Evolutionary conservation across 2,888 invertebrate genomes (phyloP).

Genomic region (Cryptophagus acutangulus): DNA sequence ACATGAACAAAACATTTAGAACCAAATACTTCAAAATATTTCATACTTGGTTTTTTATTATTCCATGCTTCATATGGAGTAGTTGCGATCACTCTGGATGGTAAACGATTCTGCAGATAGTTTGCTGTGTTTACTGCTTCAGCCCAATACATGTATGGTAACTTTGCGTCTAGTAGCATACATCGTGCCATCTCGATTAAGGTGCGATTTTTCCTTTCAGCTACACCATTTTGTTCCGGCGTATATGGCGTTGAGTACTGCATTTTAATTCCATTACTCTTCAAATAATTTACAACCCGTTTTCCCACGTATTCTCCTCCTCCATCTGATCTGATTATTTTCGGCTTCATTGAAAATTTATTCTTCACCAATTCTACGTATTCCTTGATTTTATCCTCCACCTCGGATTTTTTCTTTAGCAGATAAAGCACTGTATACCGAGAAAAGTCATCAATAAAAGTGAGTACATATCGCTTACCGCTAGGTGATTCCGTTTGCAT

Average conservation of each 20-base stretch:
- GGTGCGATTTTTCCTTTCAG: constrained; percentile 7
- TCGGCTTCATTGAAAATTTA: background rate
- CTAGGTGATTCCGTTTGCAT: background rate
- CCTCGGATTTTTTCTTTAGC: background rate
- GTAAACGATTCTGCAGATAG: constrained; percentile 1
- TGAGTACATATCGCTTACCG: background rate
- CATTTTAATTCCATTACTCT: constrained; percentile 7
- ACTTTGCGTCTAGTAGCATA: background rate
- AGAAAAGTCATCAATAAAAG: background rate
- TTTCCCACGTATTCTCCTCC: constrained; percentile 6
- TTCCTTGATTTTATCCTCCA: background rate
- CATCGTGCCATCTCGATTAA: background rate
- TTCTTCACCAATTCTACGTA: background rate
- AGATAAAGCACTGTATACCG: background rate
- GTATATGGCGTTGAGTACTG: constrained; percentile 8
- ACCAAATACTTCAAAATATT: constrained; percentile 2
- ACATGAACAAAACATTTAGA: constrained; percentile 1
- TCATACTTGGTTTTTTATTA: background rate
- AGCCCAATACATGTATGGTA: background rate
- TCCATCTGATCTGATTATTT: background rate
- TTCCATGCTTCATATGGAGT: constrained; percentile 1
- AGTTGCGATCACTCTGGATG: background rate
- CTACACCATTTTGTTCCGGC: constrained; percentile 9
- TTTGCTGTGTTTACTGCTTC: background rate
- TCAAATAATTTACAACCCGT: constrained; percentile 16